Base-by-base conservation (phyloP, 2,113 vertebrate species). In the Amphiprion ocellaris region DNA sequence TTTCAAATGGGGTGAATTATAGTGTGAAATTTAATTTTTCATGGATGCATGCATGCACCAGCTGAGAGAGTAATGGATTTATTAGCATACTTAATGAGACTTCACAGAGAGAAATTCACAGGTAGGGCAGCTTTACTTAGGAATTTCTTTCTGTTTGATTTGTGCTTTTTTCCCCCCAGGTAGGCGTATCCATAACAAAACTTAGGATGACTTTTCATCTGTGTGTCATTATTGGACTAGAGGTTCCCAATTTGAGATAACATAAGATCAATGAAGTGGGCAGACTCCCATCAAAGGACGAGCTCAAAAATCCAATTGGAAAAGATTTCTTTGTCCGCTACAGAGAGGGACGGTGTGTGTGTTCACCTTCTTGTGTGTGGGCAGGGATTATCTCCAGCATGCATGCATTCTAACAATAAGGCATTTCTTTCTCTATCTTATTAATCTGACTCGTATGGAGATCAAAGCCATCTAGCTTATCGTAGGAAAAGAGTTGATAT, bases 221-320 rank as follows among this genome's bases (percentile, higher is more conserved):
- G 3, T 70, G 30, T 53, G 33, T 39, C 30, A 3, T 54, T 81
- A 28, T 60, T 70, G 60, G 23, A 21, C 60, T 8, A 14, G 21
- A 69, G n/a, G 16, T 23, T 61, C 24, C 19, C 69, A 65, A 17
- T 79, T 58, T 77, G 49, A 76, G 86, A 88, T 86, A 82, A 69
- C 56, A 11, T 9, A 26, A 58, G 73, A 73, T 86, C 76, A 46
- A 80, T 86, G 58, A 73, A 75, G 54, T 0, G 67, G 76, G 61
- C 66, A 54, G 69, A 67, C 21, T 69, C 49, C 66, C 80, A 55
- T 85, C 24, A 73, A 53, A 46, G 71, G 63, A 68, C 64, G 33
- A 79, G 77, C 79, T 19, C 67, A 64, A 68, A 82, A 80, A 87
- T 82, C 70, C 44, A 41, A 53, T 56, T 73, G n/a, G 39, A 84